phyloP scores from a whole-genome alignment of 64 coral and sea anemone species.

The Orbicella faveolata region DNA sequence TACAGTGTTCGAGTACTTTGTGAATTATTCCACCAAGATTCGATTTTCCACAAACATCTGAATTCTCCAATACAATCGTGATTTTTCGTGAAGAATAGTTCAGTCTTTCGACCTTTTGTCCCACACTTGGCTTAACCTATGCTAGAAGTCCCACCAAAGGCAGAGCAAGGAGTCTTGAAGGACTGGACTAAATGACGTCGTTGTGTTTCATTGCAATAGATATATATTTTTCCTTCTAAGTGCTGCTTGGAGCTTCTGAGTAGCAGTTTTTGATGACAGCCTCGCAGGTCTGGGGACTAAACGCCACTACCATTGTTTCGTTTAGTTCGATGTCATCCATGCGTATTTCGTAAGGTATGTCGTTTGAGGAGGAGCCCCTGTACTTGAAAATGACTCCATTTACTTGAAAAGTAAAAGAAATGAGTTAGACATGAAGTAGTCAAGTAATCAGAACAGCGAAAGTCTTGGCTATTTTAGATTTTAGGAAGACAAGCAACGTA shows the following conservation, averaged over 20 bases:
- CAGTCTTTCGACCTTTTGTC: too few species aligned
- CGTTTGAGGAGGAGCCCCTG: neutral
- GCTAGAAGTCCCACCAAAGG: neutral
- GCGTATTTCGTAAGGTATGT: slow-evolving; percentile 11
- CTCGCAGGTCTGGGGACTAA: neutral
- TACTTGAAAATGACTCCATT: slow-evolving; percentile 16
- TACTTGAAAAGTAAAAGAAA: slow-evolving; percentile 8
- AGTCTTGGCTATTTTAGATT: too few species aligned
- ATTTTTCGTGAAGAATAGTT: too few species aligned
- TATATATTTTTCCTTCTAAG: neutral
- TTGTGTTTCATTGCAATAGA: neutral
- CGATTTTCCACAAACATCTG: too few species aligned
- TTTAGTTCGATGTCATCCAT: slow-evolving; percentile 11
- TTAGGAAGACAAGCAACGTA: too few species aligned
- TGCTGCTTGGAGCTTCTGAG: neutral
- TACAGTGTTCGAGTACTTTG: too few species aligned
- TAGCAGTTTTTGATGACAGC: neutral
- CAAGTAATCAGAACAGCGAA: too few species aligned
- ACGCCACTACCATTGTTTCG: neutral
- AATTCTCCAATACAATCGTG: too few species aligned
- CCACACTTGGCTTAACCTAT: too few species aligned
- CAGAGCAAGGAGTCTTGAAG: neutral
- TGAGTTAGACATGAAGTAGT: too few species aligned
- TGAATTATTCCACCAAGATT: too few species aligned
- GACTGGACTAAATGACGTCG: neutral